A percentile compares a stretch with the other conserved stretches of the same genome.
These are phyloP conservation scores for Halyomorpha halys DNA, from an alignment of 1,140 invertebrate genomes.

Conservation along the genomic window DNA sequence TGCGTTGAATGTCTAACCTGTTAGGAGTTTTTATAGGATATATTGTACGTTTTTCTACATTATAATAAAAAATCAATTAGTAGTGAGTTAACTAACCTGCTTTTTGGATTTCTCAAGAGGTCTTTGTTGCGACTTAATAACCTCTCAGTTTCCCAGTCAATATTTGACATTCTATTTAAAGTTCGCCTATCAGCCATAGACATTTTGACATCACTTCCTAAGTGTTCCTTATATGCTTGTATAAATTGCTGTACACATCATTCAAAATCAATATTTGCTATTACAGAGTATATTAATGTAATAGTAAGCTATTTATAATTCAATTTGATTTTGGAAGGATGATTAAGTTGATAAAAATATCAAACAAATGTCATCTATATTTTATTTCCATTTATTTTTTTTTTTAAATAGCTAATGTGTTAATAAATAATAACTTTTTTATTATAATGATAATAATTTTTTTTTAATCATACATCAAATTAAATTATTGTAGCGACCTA, in stretches of 20 bases:
- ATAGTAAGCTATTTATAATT: too few relatives aligned
- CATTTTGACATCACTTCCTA: conserved; percentile 29
- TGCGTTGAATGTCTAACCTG: conserved; percentile 33
- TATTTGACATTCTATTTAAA: conserved; percentile 25
- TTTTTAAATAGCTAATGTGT: too few relatives aligned
- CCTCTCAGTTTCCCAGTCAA: conserved; percentile 28
- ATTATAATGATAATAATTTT: too few relatives aligned
- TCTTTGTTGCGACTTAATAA: conserved; percentile 29
- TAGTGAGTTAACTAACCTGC: conserved; percentile 22
- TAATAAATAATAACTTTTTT: too few relatives aligned
- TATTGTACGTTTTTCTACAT: background rate
- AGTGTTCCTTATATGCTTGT: conserved; percentile 27
- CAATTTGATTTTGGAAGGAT: too few relatives aligned
- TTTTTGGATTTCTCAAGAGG: conserved; percentile 29
- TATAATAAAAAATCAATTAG: background rate
- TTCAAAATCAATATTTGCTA: too few relatives aligned
- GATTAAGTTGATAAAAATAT: too few relatives aligned
- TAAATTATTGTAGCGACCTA: too few relatives aligned
- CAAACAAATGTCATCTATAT: too few relatives aligned
- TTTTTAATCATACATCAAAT: too few relatives aligned
- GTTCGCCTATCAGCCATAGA: conserved; percentile 28
- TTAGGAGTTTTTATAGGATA: conserved; percentile 1
- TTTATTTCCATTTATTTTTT: too few relatives aligned
- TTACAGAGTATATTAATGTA: too few relatives aligned
- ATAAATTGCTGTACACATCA: conserved; percentile 10